phyloP scores from a whole-genome alignment of 2,797 vertebrate species.

The Diceros bicornis region DNA sequence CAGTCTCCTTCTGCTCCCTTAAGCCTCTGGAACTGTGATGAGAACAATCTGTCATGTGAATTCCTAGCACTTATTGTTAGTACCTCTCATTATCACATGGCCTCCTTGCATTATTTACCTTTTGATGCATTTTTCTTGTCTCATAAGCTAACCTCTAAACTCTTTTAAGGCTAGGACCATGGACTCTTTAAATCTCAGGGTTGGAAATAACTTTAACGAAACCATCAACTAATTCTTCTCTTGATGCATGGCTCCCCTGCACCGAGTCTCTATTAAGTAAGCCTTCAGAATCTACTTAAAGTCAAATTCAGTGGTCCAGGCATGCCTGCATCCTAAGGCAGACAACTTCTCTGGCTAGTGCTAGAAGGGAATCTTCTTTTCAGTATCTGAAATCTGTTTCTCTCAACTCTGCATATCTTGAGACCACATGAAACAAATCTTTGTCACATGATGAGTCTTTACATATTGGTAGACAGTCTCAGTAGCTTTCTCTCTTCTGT shows the following conservation, averaged over 20 bases:
- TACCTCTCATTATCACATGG: background rate
- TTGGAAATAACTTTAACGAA: constrained; percentile 49
- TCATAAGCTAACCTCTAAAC: constrained; percentile 37
- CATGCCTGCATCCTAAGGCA: background rate
- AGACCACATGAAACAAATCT: constrained; percentile 22
- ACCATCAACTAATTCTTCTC: constrained; percentile 5
- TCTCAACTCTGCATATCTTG: background rate
- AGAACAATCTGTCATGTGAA: background rate
- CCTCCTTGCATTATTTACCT: background rate
- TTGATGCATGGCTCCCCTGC: background rate
- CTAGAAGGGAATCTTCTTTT: background rate
- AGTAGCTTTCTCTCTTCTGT: background rate
- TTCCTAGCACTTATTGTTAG: background rate
- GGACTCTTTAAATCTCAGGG: background rate
- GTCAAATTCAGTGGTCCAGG: background rate
- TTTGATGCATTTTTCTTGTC: constrained; percentile 20
- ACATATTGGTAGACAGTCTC: background rate
- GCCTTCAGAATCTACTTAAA: background rate
- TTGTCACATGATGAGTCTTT: background rate
- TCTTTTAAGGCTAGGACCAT: background rate
- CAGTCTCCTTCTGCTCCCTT: constrained; percentile 4
- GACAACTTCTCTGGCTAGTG: background rate
- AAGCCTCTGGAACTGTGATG: constrained; percentile 38
- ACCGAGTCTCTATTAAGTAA: background rate
- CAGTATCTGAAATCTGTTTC: background rate